Evolutionary conservation across 2,888 invertebrate species (phyloP), one percentile per base, ranked within the genome.

Genomic region (Amiota minor): DNA sequence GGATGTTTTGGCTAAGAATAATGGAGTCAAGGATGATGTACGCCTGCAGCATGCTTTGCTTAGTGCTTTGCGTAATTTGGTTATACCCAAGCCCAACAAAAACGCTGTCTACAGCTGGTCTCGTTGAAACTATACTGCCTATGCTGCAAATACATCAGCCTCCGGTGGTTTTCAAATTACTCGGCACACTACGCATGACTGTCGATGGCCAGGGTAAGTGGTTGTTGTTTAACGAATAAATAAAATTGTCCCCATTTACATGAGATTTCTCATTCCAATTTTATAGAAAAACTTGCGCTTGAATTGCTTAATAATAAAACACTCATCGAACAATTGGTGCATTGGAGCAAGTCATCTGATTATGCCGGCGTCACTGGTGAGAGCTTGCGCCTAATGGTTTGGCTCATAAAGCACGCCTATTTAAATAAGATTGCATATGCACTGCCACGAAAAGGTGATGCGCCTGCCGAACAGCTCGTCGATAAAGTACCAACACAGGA

Each of bases 351-450:
- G 78, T 93, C 93, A 71, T 94, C 94, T 12, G 95, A 95, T 86
- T 94, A 95, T 90, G 93, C 95, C 68, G 96, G 97, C 20, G 96
- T 97, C 4, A 94, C 95, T 81, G 96, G 95, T 35, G 95, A 95
- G 92, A 94, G 95, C 16, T 92, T 94, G 81, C 92, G 96, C 14
- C 91, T 96, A 69, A 91, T 96, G 77, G 94, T 95, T 71, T 96
- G 96, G 94, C 89, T 94, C 70, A 92, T 95, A 70, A 95, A 94
- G 85, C 93, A 95, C 87, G 93, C 93, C 82, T 91, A 91, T 81
- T 90, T 91, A 3, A 86, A 85, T 64, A 90, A 87, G 79, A 88
- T 88, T 71, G 88, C 89, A 4, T 88, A 86, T 75, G 86, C 87
- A 16, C 77, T 87, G 75, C 85, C 87, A n/a, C 88, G 88, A 72